Evolutionary conservation across 2,797 vertebrate genomes (phyloP).

Genomic region (Eupleurogrammus muticus): DNA sequence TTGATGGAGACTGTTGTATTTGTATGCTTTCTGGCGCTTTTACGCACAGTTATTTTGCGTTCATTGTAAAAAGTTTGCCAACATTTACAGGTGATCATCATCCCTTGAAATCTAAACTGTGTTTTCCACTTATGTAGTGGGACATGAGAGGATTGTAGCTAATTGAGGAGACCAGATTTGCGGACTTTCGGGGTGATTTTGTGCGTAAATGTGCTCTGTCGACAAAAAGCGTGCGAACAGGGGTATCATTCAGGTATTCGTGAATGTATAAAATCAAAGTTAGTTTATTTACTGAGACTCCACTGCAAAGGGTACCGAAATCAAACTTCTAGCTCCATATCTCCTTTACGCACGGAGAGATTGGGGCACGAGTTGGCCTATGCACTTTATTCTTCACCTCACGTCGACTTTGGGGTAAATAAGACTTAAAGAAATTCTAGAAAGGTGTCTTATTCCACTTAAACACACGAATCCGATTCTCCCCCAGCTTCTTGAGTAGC

Average conservation of each 20-base stretch:
- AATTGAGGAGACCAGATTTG: background rate
- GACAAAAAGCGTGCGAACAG: background rate
- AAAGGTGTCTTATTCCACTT: conserved; percentile 20
- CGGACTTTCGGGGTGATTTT: background rate
- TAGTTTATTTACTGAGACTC: background rate
- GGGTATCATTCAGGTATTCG: background rate
- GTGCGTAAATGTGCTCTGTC: background rate
- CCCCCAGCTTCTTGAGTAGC: conserved; percentile 4
- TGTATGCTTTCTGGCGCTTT: background rate
- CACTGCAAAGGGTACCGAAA: background rate
- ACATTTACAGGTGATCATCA: background rate
- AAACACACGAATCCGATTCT: conserved; percentile 22
- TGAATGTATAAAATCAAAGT: background rate
- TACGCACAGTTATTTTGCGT: background rate
- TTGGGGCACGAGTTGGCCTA: background rate
- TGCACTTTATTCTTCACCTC: conserved; percentile 3
- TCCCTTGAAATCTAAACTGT: background rate
- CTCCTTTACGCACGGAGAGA: conserved; percentile 34
- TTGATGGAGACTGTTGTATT: no score
- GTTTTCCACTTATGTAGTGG: background rate
- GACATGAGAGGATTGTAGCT: background rate
- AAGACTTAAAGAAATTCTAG: background rate
- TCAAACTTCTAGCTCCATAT: background rate
- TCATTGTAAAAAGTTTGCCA: background rate
- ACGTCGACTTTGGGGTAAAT: conserved; percentile 11